A percentile compares a stretch with the other conserved stretches of the same genome.
These are phyloP conservation scores for Vultur gryphus DNA, from an alignment of 2,797 vertebrate genomes.

Conservation along the genomic window DNA sequence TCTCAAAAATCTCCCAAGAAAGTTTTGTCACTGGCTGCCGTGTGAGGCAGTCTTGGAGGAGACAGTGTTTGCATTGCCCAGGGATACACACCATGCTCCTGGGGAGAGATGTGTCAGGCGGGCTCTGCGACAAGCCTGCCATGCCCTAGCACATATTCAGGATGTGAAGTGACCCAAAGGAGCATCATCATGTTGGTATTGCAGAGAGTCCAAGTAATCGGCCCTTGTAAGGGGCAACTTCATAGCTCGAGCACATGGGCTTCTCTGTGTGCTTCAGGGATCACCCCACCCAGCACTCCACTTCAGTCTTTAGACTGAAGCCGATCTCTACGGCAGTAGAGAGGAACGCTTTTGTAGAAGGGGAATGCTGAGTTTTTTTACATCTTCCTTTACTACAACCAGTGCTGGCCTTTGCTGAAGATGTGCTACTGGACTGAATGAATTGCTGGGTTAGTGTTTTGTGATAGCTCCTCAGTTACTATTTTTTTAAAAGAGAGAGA, in stretches of 20 bases:
- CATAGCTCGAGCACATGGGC: not conserved
- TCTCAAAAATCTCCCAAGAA: not conserved
- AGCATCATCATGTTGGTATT: not conserved
- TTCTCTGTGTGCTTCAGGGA: not conserved
- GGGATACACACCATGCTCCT: not conserved
- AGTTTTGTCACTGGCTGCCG: not conserved
- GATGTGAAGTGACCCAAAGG: not conserved
- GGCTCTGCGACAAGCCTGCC: not conserved
- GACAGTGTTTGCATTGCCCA: not conserved
- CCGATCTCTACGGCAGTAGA: not conserved
- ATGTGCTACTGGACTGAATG: not conserved
- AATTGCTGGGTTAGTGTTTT: not conserved
- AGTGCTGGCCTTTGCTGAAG: not conserved
- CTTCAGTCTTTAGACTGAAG: not conserved
- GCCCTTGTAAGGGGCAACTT: not conserved
- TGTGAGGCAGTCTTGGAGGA: not conserved
- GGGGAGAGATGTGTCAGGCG: not conserved
- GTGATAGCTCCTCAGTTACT: not conserved
- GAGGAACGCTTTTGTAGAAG: not conserved
- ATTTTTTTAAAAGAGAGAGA: not conserved
- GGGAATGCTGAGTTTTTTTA: not conserved
- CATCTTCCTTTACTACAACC: not conserved
- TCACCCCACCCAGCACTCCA: fast-evolving
- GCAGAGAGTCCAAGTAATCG: not conserved
- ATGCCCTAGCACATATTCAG: not conserved